Evolutionary conservation across 2,797 vertebrate genomes (phyloP), one percentile per base, ranked within the genome.

Genomic region (Pogonophryne albipinna): DNA sequence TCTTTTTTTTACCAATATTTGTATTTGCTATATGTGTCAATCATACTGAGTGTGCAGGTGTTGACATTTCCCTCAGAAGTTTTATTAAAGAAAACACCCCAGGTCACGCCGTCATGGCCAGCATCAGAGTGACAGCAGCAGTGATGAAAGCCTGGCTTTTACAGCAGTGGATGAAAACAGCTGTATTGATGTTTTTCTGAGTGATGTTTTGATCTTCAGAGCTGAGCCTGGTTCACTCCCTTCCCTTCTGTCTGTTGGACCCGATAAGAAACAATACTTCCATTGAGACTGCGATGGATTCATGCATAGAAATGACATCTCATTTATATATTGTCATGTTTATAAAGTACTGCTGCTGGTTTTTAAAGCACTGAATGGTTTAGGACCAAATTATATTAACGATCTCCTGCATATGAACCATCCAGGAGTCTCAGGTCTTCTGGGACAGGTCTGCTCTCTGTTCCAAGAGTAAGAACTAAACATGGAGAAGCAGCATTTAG

Each of bases 131-230:
- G 86, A 80, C 82, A 85, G 5, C 51, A 61, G 51, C 20, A 19
- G n/a, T 78, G 77, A 91, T 84, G 79, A 84, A 86, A 84, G 77
- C 71, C 64, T 66, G 47, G 3, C 64, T 78, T 78, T 73, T 70
- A 71, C 51, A 41, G 56, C 65, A 76, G 64, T 41, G 34, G 71
- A 79, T 66, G 66, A 66, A 41, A 81, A 79, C 79, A 56, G 31
- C 16, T 20, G 52, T 38, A 80, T 58, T 67, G 74, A 79, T 82
- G 79, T 83, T n/a, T 74, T 14, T 70, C 55, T 67, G 77, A 79
- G 64, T 73, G 76, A 74, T 70, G 76, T 79, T 88, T 81, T 80
- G 50, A 87, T 87, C 69, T 74, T 52, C 20, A 1, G 70, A 71
- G 45, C 38, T 62, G 42, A 12, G 72, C 38, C 23, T 49, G 57